phyloP scores from a whole-genome alignment of 2,888 invertebrate genomes.

The Drosophila koepferae region DNA sequence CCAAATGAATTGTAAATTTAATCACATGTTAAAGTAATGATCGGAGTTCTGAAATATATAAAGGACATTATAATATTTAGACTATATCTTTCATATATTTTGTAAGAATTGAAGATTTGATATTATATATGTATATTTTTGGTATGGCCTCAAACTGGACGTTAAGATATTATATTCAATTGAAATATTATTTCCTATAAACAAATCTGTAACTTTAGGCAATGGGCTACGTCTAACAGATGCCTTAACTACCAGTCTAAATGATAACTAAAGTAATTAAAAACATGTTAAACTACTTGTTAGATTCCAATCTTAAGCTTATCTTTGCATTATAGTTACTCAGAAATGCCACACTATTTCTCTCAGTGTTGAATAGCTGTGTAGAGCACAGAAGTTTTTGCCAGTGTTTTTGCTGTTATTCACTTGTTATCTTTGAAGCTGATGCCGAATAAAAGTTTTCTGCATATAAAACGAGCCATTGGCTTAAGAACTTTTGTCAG shows the following conservation, averaged over 20 bases:
- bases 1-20: background rate
- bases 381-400: slow-evolving; percentile 36
- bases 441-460: slow-evolving; percentile 66
- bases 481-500: slow-evolving; percentile 72
- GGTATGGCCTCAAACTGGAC: no score
- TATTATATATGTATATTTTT: no score
- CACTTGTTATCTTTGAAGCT: slow-evolving; percentile 64
- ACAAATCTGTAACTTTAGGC: no score
- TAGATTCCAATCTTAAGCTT: background rate
- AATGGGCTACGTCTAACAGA: no score
- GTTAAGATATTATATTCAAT: no score
- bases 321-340: background rate
- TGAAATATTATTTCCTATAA: no score
- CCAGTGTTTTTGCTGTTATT: slow-evolving; percentile 31
- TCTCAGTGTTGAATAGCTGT: slow-evolving; percentile 19
- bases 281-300: background rate
- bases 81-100: no score
- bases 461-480: slow-evolving; percentile 67
- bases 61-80: no score
- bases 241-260: background rate
- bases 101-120: no score
- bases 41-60: background rate
- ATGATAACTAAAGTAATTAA: background rate
- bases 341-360: background rate
- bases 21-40: background rate